phyloP scores from a whole-genome alignment of 1,140 invertebrate genomes.

The Tetramorium alpestre region DNA sequence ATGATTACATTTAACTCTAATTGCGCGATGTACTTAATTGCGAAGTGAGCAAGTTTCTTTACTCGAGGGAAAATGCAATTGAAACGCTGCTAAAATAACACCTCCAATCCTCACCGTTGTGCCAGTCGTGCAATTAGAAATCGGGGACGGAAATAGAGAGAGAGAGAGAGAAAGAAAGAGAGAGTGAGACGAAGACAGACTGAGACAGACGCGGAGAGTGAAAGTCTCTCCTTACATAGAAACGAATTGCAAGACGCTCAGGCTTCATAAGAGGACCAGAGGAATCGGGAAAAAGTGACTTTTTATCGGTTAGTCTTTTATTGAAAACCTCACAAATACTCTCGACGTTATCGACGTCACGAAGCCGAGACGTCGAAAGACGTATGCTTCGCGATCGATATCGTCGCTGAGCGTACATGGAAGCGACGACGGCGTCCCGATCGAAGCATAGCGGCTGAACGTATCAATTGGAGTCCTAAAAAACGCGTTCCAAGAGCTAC shows the following conservation, averaged over 20 bases:
- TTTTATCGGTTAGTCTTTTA: not conserved
- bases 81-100: not conserved
- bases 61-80: conserved; percentile 7
- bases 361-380: not conserved
- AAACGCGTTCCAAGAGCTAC: not conserved
- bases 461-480: conserved; percentile 23
- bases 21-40: not conserved
- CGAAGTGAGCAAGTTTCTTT: not conserved
- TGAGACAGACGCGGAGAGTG: conserved; percentile 26
- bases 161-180: not conserved
- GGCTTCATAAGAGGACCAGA: not conserved
- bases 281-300: not conserved
- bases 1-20: not conserved
- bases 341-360: not conserved
- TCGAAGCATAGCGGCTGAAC: conserved; percentile 14
- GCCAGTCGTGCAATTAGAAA: conserved; percentile 15
- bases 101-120: conserved; percentile 2
- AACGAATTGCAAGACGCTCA: not conserved
- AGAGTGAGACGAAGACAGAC: conserved; percentile 16
- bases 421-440: conserved; percentile 41
- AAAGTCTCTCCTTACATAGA: conserved; percentile 39
- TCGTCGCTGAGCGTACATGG: not conserved
- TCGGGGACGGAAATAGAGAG: conserved; percentile 5
- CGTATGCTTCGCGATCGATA: not conserved
- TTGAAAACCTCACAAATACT: not conserved